Evolutionary conservation across 2,797 vertebrate species (phyloP).

Genomic region (Odontamblyopus lacepedii): DNA sequence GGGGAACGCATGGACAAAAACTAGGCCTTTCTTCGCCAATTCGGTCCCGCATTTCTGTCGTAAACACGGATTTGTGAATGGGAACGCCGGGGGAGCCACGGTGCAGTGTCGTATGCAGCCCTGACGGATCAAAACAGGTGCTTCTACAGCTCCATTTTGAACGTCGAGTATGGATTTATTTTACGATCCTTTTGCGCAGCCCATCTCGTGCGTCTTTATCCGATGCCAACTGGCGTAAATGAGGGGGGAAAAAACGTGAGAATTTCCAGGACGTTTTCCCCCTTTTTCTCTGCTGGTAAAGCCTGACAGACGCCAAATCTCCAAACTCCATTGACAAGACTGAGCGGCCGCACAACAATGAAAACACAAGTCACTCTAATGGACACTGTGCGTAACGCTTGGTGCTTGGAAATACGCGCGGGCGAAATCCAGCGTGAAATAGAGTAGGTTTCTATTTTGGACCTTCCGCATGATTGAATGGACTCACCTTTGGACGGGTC

Average conservation of each 20-base stretch:
- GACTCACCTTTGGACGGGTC: conserved; percentile 73
- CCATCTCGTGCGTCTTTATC: background rate
- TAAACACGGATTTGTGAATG: conserved; percentile 58
- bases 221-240: background rate
- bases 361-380: conserved; percentile 42
- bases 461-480: conserved; percentile 5
- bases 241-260: background rate
- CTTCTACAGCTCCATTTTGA: conserved; percentile 78
- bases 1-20: background rate
- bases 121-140: conserved; percentile 78
- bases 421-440: background rate
- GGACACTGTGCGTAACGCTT: conserved; percentile 15
- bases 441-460: background rate
- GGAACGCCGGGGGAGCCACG: conserved; percentile 29
- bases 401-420: conserved; percentile 6
- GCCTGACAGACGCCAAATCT: conserved; percentile 47
- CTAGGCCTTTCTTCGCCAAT: conserved; percentile 15
- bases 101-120: conserved; percentile 54
- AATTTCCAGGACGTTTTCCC: conserved; percentile 6
- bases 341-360: conserved; percentile 68
- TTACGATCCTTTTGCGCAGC: conserved; percentile 23
- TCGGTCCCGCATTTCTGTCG: conserved; percentile 22
- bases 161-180: conserved; percentile 60
- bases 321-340: conserved; percentile 42
- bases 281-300: conserved; percentile 24